A percentile compares a stretch with the other conserved stretches of the same genome.
These are phyloP conservation scores for Peromyscus maniculatus DNA, from an alignment of 2,113 vertebrate species.

Conservation along the genomic window DNA sequence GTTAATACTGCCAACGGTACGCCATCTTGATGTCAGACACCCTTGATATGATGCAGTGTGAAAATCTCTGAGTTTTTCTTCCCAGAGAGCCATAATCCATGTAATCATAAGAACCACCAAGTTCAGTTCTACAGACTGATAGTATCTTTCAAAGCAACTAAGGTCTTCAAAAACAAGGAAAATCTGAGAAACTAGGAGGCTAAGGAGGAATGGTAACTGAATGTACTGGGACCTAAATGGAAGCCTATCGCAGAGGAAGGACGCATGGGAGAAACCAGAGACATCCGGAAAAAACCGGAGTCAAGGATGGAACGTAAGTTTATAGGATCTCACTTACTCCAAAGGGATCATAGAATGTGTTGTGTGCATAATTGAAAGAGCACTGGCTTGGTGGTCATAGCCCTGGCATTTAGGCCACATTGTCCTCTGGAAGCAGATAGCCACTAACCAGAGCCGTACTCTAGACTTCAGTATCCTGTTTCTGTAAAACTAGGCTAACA, in stretches of 20 bases:
- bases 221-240: not conserved
- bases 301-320: not conserved
- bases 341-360: constrained; percentile 15
- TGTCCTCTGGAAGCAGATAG: not conserved
- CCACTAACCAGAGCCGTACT: not conserved
- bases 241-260: not conserved
- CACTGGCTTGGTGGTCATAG: not conserved
- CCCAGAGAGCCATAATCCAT: not conserved
- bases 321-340: not conserved
- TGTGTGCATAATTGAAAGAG: not conserved
- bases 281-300: not conserved
- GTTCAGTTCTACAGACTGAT: not conserved
- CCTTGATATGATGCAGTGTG: not conserved
- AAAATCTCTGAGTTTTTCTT: not conserved
- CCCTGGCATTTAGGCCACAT: not conserved
- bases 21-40: not conserved
- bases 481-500: constrained; percentile 27
- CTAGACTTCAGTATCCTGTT: constrained; percentile 23
- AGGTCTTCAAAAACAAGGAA: constrained; percentile 14
- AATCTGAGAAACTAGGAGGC: not conserved
- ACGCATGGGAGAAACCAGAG: not conserved
- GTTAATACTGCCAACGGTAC: not conserved
- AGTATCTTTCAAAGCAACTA: not conserved
- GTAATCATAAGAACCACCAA: constrained; percentile 6
- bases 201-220: not conserved